These are phyloP conservation scores for Tetragonisca angustula DNA, from an alignment of 2,888 invertebrate species.

Conservation along the genomic window DNA sequence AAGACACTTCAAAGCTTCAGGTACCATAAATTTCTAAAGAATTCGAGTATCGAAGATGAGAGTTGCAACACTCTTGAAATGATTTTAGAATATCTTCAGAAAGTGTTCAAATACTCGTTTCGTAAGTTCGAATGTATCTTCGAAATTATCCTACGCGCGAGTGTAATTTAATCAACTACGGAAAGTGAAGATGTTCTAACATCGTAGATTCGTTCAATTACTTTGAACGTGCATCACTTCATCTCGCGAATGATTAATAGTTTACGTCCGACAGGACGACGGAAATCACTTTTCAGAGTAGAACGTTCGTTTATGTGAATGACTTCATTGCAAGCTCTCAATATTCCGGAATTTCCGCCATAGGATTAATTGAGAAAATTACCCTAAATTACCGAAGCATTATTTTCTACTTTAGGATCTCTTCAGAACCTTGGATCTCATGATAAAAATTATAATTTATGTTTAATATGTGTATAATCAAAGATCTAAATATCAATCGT, in stretches of 20 bases:
- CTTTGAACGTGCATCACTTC: slow-evolving; percentile 23
- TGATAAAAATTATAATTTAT: neutral
- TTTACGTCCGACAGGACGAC: slow-evolving; percentile 25
- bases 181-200: neutral
- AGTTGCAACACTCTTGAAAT: no score
- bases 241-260: slow-evolving; percentile 46
- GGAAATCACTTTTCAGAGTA: slow-evolving; percentile 55
- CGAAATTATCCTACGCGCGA: no score
- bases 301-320: slow-evolving; percentile 23
- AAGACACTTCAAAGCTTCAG: no score
- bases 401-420: neutral
- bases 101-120: no score
- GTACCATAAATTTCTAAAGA: no score
- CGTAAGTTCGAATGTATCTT: no score
- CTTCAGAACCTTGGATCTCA: neutral
- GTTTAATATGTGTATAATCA: neutral
- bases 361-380: neutral
- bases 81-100: no score
- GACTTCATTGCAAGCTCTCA: slow-evolving; percentile 42
- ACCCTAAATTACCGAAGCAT: neutral
- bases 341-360: slow-evolving; percentile 5
- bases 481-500: no score
- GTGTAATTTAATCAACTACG: neutral
- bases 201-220: slow-evolving; percentile 16
- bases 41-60: no score